Conservation (phyloP, 2,797 vertebrate genomes). For the Coregonus ussuriensis region DNA sequence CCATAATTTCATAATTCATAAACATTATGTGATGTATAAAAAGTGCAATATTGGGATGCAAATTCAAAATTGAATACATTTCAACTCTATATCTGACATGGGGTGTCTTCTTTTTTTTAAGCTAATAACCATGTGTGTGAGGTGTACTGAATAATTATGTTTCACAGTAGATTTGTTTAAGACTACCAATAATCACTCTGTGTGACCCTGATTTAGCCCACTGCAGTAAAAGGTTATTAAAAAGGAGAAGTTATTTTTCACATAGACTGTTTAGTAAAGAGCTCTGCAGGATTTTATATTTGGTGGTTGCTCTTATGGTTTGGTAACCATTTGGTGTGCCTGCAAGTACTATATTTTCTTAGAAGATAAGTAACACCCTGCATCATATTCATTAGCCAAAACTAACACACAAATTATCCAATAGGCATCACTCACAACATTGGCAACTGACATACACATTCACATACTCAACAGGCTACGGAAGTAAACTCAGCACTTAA, state of each 20-base stretch:
- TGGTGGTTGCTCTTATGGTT: background rate
- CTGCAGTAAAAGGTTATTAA: background rate
- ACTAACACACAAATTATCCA: background rate
- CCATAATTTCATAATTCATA: too few species aligned
- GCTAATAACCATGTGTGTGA: too few species aligned
- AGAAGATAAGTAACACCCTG: too few species aligned
- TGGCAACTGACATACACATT: background rate
- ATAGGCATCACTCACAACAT: background rate
- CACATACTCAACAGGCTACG: background rate
- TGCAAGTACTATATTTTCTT: too few species aligned
- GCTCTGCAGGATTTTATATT: slow-evolving; percentile 8
- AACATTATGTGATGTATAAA: slow-evolving; percentile 6
- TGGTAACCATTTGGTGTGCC: background rate
- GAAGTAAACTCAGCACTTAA: background rate
- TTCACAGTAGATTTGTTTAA: too few species aligned
- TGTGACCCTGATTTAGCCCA: background rate
- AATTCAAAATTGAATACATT: too few species aligned
- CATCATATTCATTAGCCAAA: background rate
- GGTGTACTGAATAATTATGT: too few species aligned
- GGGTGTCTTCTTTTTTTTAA: too few species aligned
- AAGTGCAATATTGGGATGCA: slow-evolving; percentile 37
- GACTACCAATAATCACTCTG: background rate
- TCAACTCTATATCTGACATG: too few species aligned
- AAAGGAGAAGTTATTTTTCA: slow-evolving; percentile 10
- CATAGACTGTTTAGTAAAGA: background rate